phyloP scores from a whole-genome alignment of 2,113 vertebrate species.

The Cyanoramphus novaezelandiae region DNA sequence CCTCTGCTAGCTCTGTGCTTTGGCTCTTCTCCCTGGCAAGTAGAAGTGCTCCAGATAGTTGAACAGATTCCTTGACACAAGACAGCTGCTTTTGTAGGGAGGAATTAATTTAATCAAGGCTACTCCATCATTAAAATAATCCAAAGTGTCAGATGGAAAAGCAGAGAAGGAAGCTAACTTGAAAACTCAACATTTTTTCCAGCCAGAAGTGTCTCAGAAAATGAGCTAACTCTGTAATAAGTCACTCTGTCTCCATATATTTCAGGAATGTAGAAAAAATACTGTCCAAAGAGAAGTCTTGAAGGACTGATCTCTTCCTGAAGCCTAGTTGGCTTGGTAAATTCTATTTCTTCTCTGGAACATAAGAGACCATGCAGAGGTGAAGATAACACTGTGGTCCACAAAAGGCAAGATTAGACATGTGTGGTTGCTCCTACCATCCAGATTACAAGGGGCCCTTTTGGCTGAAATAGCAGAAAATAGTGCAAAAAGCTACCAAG shows the following conservation, averaged over 20 bases:
- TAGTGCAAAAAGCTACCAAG: neutral
- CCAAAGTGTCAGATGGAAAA: slow-evolving; percentile 12
- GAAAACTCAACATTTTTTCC: neutral
- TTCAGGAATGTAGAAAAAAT: neutral
- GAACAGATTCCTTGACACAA: slow-evolving; percentile 50
- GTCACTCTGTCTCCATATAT: neutral
- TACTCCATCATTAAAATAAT: slow-evolving; percentile 41
- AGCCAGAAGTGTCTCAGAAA: neutral
- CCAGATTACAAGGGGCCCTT: neutral
- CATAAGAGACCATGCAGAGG: neutral
- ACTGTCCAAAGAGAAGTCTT: fast-evolving
- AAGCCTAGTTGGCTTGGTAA: neutral
- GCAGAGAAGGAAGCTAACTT: neutral
- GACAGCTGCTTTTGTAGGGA: slow-evolving; percentile 26
- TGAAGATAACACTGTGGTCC: fast-evolving
- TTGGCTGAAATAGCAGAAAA: neutral
- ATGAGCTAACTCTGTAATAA: neutral
- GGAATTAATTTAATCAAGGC: slow-evolving; percentile 48
- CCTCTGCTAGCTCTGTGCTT: neutral
- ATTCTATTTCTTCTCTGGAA: neutral
- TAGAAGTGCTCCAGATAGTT: neutral
- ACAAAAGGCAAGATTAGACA: neutral
- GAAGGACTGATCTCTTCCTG: neutral
- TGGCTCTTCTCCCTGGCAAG: slow-evolving; percentile 28
- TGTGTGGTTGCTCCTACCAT: fast-evolving